Conservation (phyloP, 2,888 invertebrate genomes). For the Xanthorhoe designata region DNA sequence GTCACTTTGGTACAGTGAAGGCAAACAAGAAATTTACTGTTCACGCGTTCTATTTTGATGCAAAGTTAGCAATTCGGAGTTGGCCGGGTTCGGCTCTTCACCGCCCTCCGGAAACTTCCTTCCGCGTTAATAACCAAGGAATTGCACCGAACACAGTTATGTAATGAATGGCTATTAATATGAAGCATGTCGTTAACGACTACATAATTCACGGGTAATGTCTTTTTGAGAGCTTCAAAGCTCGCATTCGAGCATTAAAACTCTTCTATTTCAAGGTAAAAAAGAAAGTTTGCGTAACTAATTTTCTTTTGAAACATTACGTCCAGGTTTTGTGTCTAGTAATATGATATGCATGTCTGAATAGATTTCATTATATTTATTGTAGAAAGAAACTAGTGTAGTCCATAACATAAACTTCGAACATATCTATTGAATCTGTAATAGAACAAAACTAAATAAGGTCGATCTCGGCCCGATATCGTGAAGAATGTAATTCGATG, state of each 20-base stretch:
- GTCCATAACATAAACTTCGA: neutral
- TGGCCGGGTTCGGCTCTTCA: constrained; percentile 36
- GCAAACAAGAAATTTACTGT: constrained; percentile 56
- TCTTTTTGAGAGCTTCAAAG: constrained; percentile 13
- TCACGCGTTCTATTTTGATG: constrained; percentile 38
- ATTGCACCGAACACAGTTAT: constrained; percentile 20
- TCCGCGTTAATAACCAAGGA: constrained; percentile 40
- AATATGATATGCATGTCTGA: neutral
- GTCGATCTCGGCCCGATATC: constrained; percentile 2
- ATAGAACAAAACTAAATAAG: neutral
- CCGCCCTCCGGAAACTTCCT: constrained; percentile 41
- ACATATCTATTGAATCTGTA: neutral
- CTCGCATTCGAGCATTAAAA: neutral
- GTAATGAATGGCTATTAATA: constrained; percentile 22
- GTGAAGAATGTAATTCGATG: constrained; percentile 5
- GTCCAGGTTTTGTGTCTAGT: neutral
- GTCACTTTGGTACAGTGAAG: constrained; percentile 52
- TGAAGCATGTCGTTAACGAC: constrained; percentile 25
- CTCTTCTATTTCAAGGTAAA: neutral
- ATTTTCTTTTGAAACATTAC: neutral
- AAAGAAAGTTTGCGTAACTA: neutral
- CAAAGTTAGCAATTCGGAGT: constrained; percentile 50
- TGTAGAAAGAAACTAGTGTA: neutral
- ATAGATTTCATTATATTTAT: neutral
- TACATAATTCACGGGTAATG: constrained; percentile 22